Conservation (phyloP, 2,797 vertebrate species). For the Sitta carolinensis region DNA sequence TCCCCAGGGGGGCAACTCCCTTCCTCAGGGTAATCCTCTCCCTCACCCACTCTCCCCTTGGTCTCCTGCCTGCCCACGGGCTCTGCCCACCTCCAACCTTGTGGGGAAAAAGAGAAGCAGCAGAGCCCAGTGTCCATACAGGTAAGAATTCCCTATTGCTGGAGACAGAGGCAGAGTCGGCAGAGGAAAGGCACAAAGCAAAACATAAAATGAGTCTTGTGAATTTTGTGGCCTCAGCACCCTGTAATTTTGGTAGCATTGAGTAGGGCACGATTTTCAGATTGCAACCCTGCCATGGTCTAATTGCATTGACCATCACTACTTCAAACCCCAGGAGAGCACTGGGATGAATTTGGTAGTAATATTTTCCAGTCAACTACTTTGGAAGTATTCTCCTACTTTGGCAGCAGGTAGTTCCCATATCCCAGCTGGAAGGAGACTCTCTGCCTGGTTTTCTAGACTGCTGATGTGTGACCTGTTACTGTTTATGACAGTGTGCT, state of each 20-base stretch:
- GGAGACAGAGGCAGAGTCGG: not conserved
- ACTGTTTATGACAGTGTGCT: not conserved
- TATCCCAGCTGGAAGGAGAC: not conserved
- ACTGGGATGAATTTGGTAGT: not conserved
- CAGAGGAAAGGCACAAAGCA: not conserved
- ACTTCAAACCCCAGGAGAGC: not conserved
- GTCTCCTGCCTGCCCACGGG: not conserved
- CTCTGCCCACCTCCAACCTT: not conserved
- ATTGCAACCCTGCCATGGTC: not conserved
- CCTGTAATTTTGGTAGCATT: not conserved
- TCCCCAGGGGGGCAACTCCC: not conserved
- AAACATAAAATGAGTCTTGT: not conserved
- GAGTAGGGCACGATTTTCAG: not conserved
- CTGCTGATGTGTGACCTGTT: not conserved
- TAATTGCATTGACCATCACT: not conserved
- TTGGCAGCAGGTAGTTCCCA: not conserved
- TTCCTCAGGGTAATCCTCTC: not conserved
- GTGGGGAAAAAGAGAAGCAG: not conserved
- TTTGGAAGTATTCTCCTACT: not conserved
- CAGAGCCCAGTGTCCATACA: fast-evolving
- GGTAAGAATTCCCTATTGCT: not conserved
- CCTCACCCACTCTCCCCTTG: not conserved
- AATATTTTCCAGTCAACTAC: not conserved
- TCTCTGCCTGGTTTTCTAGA: not conserved
- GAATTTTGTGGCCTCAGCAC: not conserved